Evolutionary conservation across 2,113 vertebrate genomes (phyloP).

Genomic region (Crypturellus undulatus): DNA sequence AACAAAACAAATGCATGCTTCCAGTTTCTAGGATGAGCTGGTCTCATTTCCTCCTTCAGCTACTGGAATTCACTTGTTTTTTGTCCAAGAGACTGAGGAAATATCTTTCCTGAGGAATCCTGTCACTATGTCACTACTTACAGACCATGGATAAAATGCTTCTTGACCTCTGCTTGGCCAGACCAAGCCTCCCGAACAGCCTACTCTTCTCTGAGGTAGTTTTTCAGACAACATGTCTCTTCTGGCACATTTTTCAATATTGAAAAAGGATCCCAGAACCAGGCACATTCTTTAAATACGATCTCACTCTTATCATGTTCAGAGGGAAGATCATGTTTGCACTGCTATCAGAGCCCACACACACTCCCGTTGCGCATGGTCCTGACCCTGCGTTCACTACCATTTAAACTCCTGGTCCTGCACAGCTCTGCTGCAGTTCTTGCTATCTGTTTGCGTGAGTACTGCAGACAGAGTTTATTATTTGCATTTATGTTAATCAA

Average conservation of each 20-base stretch:
- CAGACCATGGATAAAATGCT: background rate
- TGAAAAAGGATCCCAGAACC: background rate
- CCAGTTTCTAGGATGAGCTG: background rate
- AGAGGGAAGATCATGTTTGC: slow-evolving; percentile 5
- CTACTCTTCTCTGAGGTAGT: background rate
- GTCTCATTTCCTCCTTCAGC: slow-evolving; percentile 20
- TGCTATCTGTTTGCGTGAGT: background rate
- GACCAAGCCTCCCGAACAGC: background rate
- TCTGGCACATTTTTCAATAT: background rate
- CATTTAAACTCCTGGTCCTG: slow-evolving; percentile 11
- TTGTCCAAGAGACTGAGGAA: slow-evolving; percentile 19
- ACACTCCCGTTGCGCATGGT: background rate
- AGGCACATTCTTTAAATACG: slow-evolving; percentile 2
- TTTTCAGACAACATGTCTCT: background rate
- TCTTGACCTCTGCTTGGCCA: background rate
- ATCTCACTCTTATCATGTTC: background rate
- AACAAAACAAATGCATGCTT: background rate
- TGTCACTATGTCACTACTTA: background rate
- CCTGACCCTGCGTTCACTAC: background rate
- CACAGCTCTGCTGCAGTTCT: background rate
- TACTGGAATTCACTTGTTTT: background rate
- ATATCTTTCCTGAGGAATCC: background rate
- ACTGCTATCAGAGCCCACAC: slow-evolving; percentile 9
- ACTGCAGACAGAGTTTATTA: slow-evolving; percentile 32
- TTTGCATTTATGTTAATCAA: slow-evolving; percentile 72